A percentile compares a stretch with the other conserved stretches of the same genome.
Evolutionary conservation across 2,113 vertebrate species (phyloP).

Genomic region (Seriola quinqueradiata): DNA sequence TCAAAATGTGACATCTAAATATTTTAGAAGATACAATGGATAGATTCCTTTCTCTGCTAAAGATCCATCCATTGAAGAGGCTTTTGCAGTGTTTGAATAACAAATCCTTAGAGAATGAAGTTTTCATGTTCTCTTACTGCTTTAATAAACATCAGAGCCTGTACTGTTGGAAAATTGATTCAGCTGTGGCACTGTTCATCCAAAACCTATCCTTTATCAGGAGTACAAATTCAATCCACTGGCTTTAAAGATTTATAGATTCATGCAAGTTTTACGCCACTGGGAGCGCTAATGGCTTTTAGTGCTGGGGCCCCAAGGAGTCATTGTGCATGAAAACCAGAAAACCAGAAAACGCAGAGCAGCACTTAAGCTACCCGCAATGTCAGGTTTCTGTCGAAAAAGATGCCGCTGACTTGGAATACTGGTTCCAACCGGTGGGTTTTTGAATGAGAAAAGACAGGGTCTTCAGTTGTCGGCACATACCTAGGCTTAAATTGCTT

Average conservation of each 20-base stretch:
- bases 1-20: constrained; percentile 64
- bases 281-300: constrained; percentile 92
- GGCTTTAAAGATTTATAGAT: constrained; percentile 92
- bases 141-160: constrained; percentile 87
- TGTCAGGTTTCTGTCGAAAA: constrained; percentile 80
- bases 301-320: constrained; percentile 85
- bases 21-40: constrained; percentile 75
- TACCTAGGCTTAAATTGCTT: constrained; percentile 18
- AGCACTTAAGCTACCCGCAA: constrained; percentile 82
- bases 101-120: constrained; percentile 80
- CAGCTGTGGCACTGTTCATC: constrained; percentile 78
- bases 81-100: constrained; percentile 77
- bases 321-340: constrained; percentile 86
- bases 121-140: constrained; percentile 83
- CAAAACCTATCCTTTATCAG: constrained; percentile 85
- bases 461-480: constrained; percentile 40
- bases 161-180: constrained; percentile 73
- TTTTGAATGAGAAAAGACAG: constrained; percentile 58
- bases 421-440: constrained; percentile 43
- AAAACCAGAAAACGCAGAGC: constrained; percentile 83
- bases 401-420: constrained; percentile 66
- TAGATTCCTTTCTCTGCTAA: constrained; percentile 72
- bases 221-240: constrained; percentile 85
- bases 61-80: constrained; percentile 65
- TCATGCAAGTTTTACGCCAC: constrained; percentile 93